Evolutionary conservation across 2,113 vertebrate genomes (phyloP).

Genomic region (Xiphophorus maculatus): DNA sequence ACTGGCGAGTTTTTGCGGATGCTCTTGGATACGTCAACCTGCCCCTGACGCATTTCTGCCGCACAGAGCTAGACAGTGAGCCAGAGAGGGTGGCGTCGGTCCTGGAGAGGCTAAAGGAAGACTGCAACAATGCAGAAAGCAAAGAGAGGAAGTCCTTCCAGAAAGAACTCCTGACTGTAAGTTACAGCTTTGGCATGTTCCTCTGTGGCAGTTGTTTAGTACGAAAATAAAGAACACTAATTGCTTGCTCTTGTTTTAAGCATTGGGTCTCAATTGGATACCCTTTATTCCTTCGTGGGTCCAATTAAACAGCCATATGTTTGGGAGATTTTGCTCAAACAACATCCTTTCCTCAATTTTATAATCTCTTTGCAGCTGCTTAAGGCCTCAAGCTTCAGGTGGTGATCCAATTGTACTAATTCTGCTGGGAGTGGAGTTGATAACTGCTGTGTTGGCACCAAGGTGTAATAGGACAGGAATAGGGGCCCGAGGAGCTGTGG

Average conservation of each 20-base stretch:
- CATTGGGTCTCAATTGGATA: background rate
- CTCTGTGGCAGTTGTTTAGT: slow-evolving; percentile 20
- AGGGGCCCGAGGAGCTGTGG: slow-evolving; percentile 41
- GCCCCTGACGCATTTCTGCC: slow-evolving; percentile 89
- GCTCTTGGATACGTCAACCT: slow-evolving; percentile 88
- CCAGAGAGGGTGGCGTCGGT: slow-evolving; percentile 92
- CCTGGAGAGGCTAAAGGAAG: slow-evolving; percentile 94
- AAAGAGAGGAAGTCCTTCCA: slow-evolving; percentile 96
- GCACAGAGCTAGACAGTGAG: slow-evolving; percentile 90
- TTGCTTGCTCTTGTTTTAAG: slow-evolving; percentile 6
- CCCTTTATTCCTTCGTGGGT: slow-evolving; percentile 24
- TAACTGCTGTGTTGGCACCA: slow-evolving; percentile 60
- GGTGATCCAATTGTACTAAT: slow-evolving; percentile 44
- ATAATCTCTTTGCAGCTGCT: slow-evolving; percentile 26
- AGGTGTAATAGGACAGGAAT: slow-evolving; percentile 5
- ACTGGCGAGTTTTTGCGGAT: slow-evolving; percentile 92
- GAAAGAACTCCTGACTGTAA: slow-evolving; percentile 94
- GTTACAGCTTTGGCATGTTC: slow-evolving; percentile 52
- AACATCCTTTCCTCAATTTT: background rate
- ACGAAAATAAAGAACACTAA: slow-evolving; percentile 12
- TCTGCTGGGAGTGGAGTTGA: slow-evolving; percentile 57
- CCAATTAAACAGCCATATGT: slow-evolving; percentile 5
- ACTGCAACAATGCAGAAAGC: slow-evolving; percentile 89
- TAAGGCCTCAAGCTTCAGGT: slow-evolving; percentile 23
- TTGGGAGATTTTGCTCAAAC: slow-evolving; percentile 8